Percentiles rank a stretch among this genome's conserved stretches.
phyloP scores from a whole-genome alignment of 2,113 vertebrate species.

The Notiomystis cincta region DNA sequence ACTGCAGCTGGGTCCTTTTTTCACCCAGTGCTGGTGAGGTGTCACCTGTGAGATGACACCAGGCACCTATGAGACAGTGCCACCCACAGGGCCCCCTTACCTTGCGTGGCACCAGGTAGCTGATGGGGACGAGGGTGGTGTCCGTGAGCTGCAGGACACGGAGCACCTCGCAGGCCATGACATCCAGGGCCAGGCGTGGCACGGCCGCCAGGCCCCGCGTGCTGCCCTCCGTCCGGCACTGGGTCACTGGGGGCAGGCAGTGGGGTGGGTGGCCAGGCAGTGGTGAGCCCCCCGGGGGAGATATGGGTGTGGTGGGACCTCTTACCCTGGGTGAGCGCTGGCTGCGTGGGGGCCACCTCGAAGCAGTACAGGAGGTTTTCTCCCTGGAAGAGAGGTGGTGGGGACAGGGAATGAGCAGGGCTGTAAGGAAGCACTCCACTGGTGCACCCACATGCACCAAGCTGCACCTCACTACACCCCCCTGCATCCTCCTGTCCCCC shows the following conservation, averaged over 20 bases:
- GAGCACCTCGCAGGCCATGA: constrained; percentile 88
- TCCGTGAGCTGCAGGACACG: constrained; percentile 88
- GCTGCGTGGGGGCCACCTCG: constrained; percentile 75
- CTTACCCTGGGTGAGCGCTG: constrained; percentile 83
- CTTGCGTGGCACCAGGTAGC: constrained; percentile 91
- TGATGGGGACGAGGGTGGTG: constrained; percentile 83
- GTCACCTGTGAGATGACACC: background rate
- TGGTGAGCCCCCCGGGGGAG: fast-evolving
- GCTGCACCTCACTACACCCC: background rate
- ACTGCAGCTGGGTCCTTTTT: background rate
- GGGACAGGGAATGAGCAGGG: background rate
- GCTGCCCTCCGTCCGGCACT: constrained; percentile 80
- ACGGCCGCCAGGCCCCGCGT: constrained; percentile 77
- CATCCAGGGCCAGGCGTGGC: constrained; percentile 82
- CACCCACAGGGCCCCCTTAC: constrained; percentile 31
- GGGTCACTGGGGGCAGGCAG: constrained; percentile 75
- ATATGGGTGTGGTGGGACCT: fast-evolving
- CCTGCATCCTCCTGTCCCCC: background rate
- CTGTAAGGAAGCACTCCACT: background rate
- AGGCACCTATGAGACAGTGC: background rate
- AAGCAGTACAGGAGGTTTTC: constrained; percentile 85
- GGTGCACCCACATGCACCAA: background rate
- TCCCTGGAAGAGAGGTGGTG: constrained; percentile 71
- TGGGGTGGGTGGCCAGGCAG: background rate
- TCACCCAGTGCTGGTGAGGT: background rate